A percentile compares a stretch with the other conserved stretches of the same genome.
phyloP scores from a whole-genome alignment of 2,797 vertebrate species.

The Hapalemur alaotrensis region DNA sequence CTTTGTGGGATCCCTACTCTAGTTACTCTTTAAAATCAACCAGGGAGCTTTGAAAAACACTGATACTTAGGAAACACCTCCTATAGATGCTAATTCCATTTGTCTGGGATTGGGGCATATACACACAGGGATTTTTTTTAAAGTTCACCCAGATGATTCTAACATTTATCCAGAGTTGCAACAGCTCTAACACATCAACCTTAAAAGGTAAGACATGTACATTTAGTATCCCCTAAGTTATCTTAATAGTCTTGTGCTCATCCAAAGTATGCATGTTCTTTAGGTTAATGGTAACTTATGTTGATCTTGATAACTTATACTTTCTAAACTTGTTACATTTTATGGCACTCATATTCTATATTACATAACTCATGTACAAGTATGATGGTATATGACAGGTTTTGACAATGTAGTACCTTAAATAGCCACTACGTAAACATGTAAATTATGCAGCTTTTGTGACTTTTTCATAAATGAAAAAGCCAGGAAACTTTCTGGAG shows the following conservation, averaged over 20 bases:
- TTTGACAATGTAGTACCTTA: not conserved
- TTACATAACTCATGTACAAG: not conserved
- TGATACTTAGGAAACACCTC: not conserved
- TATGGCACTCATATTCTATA: not conserved
- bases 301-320: not conserved
- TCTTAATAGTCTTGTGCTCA: not conserved
- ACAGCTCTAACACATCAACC: not conserved
- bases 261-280: not conserved
- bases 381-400: not conserved
- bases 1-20: not conserved
- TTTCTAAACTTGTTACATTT: conserved; percentile 6
- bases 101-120: not conserved
- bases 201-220: not conserved
- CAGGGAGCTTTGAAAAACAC: not conserved
- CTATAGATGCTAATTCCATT: not conserved
- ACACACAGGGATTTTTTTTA: not conserved
- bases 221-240: not conserved
- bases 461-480: conserved; percentile 13
- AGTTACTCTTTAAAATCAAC: not conserved
- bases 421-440: not conserved
- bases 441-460: not conserved
- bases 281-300: not conserved
- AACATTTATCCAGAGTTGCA: not conserved
- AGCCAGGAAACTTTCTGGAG: not conserved
- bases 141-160: not conserved